Base-by-base conservation (phyloP, 2,797 vertebrate genomes). In the Lagodon rhomboides region DNA sequence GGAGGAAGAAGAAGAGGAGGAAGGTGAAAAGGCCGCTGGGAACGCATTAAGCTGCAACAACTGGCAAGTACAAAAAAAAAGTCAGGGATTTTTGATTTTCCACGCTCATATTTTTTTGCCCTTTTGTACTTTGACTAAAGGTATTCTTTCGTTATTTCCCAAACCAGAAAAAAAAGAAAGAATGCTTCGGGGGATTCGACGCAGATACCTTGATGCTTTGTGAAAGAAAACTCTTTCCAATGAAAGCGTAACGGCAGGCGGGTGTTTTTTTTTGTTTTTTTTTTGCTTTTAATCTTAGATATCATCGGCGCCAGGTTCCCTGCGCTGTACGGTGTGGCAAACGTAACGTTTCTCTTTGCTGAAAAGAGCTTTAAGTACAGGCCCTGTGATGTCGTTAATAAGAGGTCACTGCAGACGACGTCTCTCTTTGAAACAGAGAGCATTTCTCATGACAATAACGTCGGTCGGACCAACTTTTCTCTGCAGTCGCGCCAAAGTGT, bases 1-100 rank as follows among this genome's bases (percentile, higher is more conserved):
- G 73, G 58, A 53, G 34, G 47, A 27, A n/a, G 74, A 83, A 60
- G 80, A 76, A 79, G 77, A 76, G 79, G 77, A 76, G 79, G 89
- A 80, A 83, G 85, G 82, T 85, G 86, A 91, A 89, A 93, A 87
- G 79, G 90, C 92, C 83, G 92, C 86, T 88, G 94, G 95, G 95
- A 95, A 91, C 93, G 93, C 92, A 96, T 96, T 94, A 95, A 92
- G 86, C 90, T 87, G 90, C 94, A 94, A 94, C 94, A 93, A 93
- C 94, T 95, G 95, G 92, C 92, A 95, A 88, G 86, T 73, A 92
- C 74, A 91, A 70, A 79, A 64, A 64, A 86, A 91, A 91, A 90
- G 75, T 77, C 79, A 65, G 59, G 74, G 53, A 72, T 76, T 89
- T 84, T 82, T 70, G 34, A 73, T 89, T 86, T 84, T 55, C 50